Conservation (phyloP, 2,113 vertebrate species). For the Gymnobelideus leadbeateri region DNA sequence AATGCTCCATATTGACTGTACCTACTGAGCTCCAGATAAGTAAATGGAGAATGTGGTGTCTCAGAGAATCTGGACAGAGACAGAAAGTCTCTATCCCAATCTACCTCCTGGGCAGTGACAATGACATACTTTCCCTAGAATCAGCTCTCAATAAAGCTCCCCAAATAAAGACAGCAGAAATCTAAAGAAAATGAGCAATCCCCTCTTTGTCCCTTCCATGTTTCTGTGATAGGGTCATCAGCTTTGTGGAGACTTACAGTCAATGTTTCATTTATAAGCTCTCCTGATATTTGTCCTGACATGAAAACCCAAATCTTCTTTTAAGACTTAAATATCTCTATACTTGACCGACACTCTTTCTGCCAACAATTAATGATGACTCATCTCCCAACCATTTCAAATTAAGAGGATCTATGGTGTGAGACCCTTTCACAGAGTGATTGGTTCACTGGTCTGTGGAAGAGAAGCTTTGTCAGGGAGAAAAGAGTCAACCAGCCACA, state of each 20-base stretch:
- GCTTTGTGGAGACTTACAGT: background rate
- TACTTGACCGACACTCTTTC: conserved; percentile 18
- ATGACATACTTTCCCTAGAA: background rate
- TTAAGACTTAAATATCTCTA: background rate
- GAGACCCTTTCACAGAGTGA: conserved; percentile 1
- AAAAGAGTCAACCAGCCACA: background rate
- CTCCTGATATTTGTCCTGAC: conserved; percentile 9
- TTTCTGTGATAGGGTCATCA: background rate
- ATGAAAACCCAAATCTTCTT: background rate
- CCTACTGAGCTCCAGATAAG: background rate
- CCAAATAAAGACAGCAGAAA: background rate
- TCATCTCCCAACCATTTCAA: conserved; percentile 19
- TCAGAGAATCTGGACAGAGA: background rate
- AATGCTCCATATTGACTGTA: background rate
- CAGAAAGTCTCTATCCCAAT: background rate
- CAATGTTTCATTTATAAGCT: conserved; percentile 27
- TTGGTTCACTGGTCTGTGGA: conserved; percentile 3
- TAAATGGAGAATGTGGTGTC: background rate
- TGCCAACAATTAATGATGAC: conserved; percentile 24
- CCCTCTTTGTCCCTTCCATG: background rate
- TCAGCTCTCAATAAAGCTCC: conserved; percentile 14
- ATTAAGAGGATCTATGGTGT: background rate
- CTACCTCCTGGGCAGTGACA: background rate
- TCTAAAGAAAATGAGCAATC: background rate
- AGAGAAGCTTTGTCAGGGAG: background rate